These are phyloP conservation scores for Xiphorhynchus erythropygius DNA, from an alignment of 2,797 vertebrate genomes.

Conservation along the genomic window DNA sequence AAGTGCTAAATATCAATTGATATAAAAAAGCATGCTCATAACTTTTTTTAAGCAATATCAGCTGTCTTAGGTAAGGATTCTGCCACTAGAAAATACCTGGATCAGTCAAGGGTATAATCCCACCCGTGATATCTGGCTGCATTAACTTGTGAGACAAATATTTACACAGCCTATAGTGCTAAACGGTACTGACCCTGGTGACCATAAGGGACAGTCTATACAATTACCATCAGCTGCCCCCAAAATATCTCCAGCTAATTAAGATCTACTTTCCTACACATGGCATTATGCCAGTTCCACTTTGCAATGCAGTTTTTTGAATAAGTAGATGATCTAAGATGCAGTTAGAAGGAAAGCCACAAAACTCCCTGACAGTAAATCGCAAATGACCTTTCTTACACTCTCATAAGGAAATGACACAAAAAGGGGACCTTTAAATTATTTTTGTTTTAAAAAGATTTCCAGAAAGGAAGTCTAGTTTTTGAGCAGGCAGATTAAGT, in stretches of 20 bases:
- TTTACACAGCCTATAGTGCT: not conserved
- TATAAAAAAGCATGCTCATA: not conserved
- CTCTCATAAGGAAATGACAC: not conserved
- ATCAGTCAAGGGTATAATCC: not conserved
- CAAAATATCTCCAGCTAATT: not conserved
- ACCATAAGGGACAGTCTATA: not conserved
- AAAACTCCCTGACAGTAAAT: not conserved
- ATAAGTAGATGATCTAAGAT: not conserved
- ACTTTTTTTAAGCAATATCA: not conserved
- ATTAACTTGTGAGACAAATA: slow-evolving; percentile 15
- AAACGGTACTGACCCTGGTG: not conserved
- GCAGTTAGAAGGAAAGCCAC: not conserved
- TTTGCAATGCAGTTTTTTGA: not conserved
- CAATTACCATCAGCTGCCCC: not conserved
- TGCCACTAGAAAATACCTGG: not conserved
- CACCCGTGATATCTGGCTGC: not conserved
- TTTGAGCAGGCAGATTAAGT: not conserved
- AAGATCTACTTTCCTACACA: not conserved
- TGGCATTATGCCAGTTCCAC: not conserved
- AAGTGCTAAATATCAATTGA: not conserved
- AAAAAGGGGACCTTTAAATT: not conserved
- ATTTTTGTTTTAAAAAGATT: not conserved
- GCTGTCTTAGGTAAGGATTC: not conserved
- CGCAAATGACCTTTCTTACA: not conserved
- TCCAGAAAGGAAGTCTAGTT: not conserved